Percentiles rank a stretch among this genome's conserved stretches.
phyloP scores from a whole-genome alignment of 1,140 invertebrate species.

The Drosophila fuyamai region DNA sequence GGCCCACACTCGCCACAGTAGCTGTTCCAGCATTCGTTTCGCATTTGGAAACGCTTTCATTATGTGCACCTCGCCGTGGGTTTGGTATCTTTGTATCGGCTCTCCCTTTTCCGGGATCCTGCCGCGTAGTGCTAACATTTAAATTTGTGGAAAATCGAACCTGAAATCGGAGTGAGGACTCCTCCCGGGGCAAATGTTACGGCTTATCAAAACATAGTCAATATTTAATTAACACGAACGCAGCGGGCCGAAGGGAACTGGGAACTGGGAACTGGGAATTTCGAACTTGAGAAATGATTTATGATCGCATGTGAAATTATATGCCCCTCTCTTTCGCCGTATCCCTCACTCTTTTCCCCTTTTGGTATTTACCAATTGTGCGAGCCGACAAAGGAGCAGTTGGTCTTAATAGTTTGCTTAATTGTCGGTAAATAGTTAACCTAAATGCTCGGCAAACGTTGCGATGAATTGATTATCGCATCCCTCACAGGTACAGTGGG shows the following conservation, averaged over 20 bases:
- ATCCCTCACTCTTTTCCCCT: not conserved
- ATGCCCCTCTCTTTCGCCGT: not conserved
- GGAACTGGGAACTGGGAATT: not conserved
- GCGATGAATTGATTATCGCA: conserved; percentile 52
- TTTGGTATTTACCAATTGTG: conserved; percentile 43
- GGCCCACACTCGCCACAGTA: conserved; percentile 69
- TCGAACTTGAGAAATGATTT: conserved; percentile 67
- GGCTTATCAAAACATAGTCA: conserved; percentile 81
- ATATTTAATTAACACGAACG: conserved; percentile 83
- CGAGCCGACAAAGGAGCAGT: conserved; percentile 66
- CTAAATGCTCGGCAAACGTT: conserved; percentile 48
- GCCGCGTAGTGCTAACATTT: conserved; percentile 59
- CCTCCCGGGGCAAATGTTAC: conserved; percentile 60
- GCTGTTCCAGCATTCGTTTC: conserved; percentile 78
- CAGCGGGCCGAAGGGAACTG: conserved; percentile 46
- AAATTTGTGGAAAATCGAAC: conserved; percentile 66
- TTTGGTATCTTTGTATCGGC: not conserved
- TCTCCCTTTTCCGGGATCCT: conserved; percentile 50
- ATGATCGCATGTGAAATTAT: conserved; percentile 61
- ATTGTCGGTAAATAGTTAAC: conserved; percentile 44
- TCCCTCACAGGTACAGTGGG: conserved; percentile 40
- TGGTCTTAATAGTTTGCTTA: conserved; percentile 50
- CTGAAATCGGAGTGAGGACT: conserved; percentile 34
- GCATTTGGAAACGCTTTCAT: conserved; percentile 84
- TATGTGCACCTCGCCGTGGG: conserved; percentile 40